Evolutionary conservation across 1,140 invertebrate genomes (phyloP), one percentile per base, ranked within the genome.

Genomic region (Subanguina moxae): DNA sequence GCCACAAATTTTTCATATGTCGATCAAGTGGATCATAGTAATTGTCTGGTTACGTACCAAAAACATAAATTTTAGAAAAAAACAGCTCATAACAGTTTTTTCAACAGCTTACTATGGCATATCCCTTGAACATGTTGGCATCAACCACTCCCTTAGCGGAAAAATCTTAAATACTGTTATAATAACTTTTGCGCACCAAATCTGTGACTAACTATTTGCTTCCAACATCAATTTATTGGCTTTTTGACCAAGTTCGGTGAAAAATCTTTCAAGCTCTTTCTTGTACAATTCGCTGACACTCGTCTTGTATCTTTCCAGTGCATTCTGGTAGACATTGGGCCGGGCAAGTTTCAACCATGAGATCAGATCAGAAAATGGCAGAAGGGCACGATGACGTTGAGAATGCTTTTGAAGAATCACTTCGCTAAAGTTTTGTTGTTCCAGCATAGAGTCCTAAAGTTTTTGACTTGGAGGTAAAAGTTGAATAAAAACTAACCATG

Each of bases 401-500:
- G 73, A 76, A 32, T 74, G 73, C 56, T 74, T 76, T 58, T 65
- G 74, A 28, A 76, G 56, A 3, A 78, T 78, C 42, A 72, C 45
- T 28, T 58, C 69, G 21, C 76, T 59, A 32, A 61, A 61, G 56
- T 75, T n/a, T 30, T 75, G 72, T 25, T 62, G 25, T 56, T 73
- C 71, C 23, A 73, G 13, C 72, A 75, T 74, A 46, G 68, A 43
- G 23, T 61, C 57, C 72, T 74, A n/a, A n/a, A n/a, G n/a, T n/a
- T n/a, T n/a, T n/a, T n/a, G n/a, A n/a, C n/a, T n/a, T n/a, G n/a
- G n/a, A n/a, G n/a, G n/a, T n/a, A n/a, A n/a, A n/a, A n/a, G n/a
- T n/a, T n/a, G n/a, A n/a, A n/a, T n/a, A n/a, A n/a, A n/a, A n/a
- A n/a, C 43, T 1, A 32, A 79, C 77, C 69, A 79, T 73, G 28